Percentiles rank a stretch among this genome's conserved stretches.
Evolutionary conservation across 2,797 vertebrate species (phyloP).

Genomic region (Scolopax bukidnonensis): DNA sequence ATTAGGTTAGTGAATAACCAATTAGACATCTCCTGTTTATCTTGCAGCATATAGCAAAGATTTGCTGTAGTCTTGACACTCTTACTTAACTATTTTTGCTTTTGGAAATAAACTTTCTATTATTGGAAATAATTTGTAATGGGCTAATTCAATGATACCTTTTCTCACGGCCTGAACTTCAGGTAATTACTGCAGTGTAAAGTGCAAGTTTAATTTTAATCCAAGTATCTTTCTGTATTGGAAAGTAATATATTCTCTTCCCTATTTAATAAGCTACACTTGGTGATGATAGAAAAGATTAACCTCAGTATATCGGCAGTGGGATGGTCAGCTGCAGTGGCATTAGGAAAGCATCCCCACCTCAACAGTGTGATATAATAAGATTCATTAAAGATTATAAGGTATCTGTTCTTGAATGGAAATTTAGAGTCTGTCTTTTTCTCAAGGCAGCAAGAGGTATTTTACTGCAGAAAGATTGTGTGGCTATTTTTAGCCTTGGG

Average conservation of each 20-base stretch:
- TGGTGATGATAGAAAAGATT: neutral
- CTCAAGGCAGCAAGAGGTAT: slow-evolving; percentile 48
- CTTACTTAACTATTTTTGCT: neutral
- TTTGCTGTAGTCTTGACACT: neutral
- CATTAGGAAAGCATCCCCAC: neutral
- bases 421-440: slow-evolving; percentile 23
- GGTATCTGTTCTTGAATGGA: neutral
- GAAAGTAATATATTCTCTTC: neutral
- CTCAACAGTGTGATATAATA: fast-evolving
- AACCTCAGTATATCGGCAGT: neutral
- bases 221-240: neutral
- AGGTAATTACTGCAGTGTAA: neutral
- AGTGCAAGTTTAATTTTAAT: neutral
- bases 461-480: slow-evolving; percentile 63
- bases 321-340: neutral
- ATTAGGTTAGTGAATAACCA: neutral
- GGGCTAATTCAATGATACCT: neutral
- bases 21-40: neutral
- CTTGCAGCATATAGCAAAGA: neutral
- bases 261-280: neutral
- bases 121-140: neutral
- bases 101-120: neutral
- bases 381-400: neutral
- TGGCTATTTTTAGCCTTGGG: slow-evolving; percentile 77
- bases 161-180: neutral